Conservation (phyloP, 2,113 vertebrate species). For the Macaca mulatta region DNA sequence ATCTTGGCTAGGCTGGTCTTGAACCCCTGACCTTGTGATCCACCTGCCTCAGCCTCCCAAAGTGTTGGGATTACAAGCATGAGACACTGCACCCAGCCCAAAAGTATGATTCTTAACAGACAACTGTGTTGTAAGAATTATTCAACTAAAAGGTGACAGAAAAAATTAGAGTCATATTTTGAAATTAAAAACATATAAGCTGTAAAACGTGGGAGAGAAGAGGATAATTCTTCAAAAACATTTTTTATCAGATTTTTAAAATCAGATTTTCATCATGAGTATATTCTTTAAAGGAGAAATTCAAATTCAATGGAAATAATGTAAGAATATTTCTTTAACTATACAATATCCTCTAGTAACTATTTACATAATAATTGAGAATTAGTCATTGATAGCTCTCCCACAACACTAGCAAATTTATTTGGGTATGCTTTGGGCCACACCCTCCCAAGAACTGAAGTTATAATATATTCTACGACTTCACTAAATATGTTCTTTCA, state of each 20-base stretch:
- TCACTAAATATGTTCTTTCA: background rate
- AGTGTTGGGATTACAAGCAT: too few relatives aligned
- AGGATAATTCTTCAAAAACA: background rate
- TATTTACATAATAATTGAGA: background rate
- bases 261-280: constrained; percentile 10
- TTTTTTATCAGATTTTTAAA: background rate
- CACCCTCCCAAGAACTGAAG: background rate
- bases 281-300: background rate
- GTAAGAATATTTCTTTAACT: background rate
- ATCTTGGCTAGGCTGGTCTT: too few relatives aligned
- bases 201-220: background rate
- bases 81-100: rapidly evolving
- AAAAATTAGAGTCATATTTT: background rate
- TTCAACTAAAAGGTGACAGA: constrained; percentile 17
- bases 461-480: background rate
- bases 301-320: background rate
- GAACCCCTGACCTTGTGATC: too few relatives aligned
- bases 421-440: background rate
- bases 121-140: background rate
- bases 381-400: background rate
- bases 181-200: background rate
- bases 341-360: background rate
- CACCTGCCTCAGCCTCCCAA: too few relatives aligned
- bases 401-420: background rate
- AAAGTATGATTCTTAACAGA: background rate